Evolutionary conservation across 2,113 vertebrate genomes (phyloP), one percentile per base, ranked within the genome.

Genomic region (Pachycephala philippinensis): DNA sequence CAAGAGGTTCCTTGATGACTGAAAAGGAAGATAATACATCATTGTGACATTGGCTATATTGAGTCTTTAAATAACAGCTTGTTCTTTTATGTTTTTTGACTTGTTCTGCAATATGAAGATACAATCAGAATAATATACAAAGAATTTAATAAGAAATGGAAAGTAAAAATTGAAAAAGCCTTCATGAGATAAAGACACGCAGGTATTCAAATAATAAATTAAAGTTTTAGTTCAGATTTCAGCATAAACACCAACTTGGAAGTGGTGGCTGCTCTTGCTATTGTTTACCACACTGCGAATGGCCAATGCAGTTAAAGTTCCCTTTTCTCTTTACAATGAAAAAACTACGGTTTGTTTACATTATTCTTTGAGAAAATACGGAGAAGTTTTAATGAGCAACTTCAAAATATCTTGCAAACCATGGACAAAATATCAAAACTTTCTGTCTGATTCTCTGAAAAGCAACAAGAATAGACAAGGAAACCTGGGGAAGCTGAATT

Each of bases 1-100:
- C 0, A 3, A 87, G 6, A 78, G 1, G 3, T 6, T 5, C 0
- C 0, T 0, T 0, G 1, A 0, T 2, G 1, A 1, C 95, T 96
- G 84, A 37, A 94, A 95, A 79, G 13, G 28, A 84, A 87, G 52
- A 78, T 39, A 33, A 37, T 21, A 47, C 10, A 35, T 74, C 16
- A 84, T 28, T 74, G 30, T 89, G 47, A 71, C 42, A 77, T 2
- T 66, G 24, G 11, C 23, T 77, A 20, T 47, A 61, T 0, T 24
- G 20, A 66, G 15, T 78, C 47, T 78, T 87, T 70, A 68, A 91
- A 72, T 22, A 42, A 16, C 6, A 24, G 12, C 42, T 90, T 39
- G 1, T n/a, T 89, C 35, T 68, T 63, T 87, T 35, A 15, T 39
- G 50, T 14, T 56, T 69, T 45, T 60, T 87, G 9, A 77, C 35